phyloP scores from a whole-genome alignment of 1,140 invertebrate genomes.

The Asbolus verrucosus region DNA sequence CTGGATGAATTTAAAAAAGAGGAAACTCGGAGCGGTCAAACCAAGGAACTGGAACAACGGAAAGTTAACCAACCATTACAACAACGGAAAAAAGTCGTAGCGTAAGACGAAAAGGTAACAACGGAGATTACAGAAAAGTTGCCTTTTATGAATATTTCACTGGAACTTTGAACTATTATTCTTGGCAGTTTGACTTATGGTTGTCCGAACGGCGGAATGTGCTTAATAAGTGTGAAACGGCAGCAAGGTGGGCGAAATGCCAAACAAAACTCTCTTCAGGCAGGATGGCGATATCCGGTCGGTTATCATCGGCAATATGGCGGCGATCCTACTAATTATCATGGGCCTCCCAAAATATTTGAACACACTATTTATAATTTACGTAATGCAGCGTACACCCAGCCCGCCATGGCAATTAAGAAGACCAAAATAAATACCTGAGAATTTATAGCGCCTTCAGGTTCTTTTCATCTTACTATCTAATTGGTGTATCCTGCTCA shows the following conservation, averaged over 20 bases:
- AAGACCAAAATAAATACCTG: conserved; percentile 8
- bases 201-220: background rate
- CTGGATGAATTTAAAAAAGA: conserved; percentile 6
- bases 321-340: conserved; percentile 19
- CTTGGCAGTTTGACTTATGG: background rate
- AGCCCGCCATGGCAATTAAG: conserved; percentile 1
- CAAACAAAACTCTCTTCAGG: conserved; percentile 18
- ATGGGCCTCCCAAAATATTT: conserved; percentile 19
- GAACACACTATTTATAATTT: conserved; percentile 5
- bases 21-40: conserved; percentile 1
- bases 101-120: too few relatives aligned
- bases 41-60: conserved; percentile 1
- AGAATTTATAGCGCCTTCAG: conserved; percentile 7
- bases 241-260: conserved; percentile 4
- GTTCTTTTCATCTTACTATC: background rate
- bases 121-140: too few relatives aligned
- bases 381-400: background rate
- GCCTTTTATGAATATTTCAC: too few relatives aligned
- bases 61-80: conserved; percentile 3
- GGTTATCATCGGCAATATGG: conserved; percentile 15
- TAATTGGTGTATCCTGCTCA: background rate
- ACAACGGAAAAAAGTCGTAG: background rate
- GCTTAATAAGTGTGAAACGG: conserved; percentile 6
- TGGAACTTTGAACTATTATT: background rate
- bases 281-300: conserved; percentile 32